Conservation (phyloP, 2,888 invertebrate genomes). For the Tribolium freemani region DNA sequence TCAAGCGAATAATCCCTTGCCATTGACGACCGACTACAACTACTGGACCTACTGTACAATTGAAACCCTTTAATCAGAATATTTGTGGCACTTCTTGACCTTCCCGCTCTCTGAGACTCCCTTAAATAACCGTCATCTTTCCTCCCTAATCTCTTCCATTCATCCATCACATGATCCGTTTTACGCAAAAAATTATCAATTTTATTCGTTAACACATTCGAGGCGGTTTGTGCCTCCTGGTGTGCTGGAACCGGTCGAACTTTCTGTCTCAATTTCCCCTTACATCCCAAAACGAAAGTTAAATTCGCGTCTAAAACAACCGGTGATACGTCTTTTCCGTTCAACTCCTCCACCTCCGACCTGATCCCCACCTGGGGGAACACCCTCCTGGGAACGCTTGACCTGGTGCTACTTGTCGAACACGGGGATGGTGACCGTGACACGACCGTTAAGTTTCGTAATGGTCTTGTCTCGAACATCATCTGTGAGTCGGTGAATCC, state of each 20-base stretch:
- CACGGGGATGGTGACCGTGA: constrained; percentile 49
- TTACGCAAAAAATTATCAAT: constrained; percentile 85
- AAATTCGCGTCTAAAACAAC: constrained; percentile 87
- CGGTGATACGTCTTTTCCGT: constrained; percentile 80
- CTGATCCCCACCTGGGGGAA: constrained; percentile 74
- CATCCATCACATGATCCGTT: constrained; percentile 91
- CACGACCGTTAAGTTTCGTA: constrained; percentile 64
- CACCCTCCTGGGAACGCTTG: constrained; percentile 74
- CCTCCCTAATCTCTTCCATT: constrained; percentile 83
- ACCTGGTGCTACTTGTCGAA: neutral
- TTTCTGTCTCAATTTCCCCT: constrained; percentile 77
- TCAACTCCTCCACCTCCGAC: constrained; percentile 73
- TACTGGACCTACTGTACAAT: constrained; percentile 75
- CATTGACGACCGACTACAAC: constrained; percentile 68
- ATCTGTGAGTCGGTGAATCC: constrained; percentile 21
- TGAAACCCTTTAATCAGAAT: constrained; percentile 88
- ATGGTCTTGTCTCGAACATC: constrained; percentile 62
- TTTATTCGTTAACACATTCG: constrained; percentile 80
- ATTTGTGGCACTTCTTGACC: constrained; percentile 83
- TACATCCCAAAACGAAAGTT: constrained; percentile 83
- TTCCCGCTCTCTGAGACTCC: constrained; percentile 65
- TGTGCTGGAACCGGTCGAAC: constrained; percentile 83
- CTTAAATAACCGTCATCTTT: constrained; percentile 59
- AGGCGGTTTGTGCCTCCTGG: constrained; percentile 82
- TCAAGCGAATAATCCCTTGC: constrained; percentile 72